Evolutionary conservation across 2,888 invertebrate genomes (phyloP), one percentile per base, ranked within the genome.

Genomic region (Abrostola tripartita): DNA sequence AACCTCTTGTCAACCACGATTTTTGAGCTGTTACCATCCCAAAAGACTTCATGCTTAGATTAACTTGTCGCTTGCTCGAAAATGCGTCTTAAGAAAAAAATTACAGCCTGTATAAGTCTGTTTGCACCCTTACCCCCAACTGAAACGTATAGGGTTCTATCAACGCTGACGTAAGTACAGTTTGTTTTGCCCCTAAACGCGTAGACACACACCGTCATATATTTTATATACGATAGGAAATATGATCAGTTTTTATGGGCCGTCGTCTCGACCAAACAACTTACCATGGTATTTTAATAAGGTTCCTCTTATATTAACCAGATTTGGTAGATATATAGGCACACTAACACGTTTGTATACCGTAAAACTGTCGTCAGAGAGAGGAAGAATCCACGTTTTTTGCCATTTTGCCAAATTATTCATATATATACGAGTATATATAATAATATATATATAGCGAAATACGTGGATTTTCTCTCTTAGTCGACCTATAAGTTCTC

Each of bases 101-200:
- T 12, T 5, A 36, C 78, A 63, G 10, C 60, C 70, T 68, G 54
- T 79, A 71, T 61, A 56, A n/a, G 36, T 47, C 42, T 78, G 52
- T 81, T 81, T 79, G 62, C 71, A 0, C 60, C n/a, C 47, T 61
- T 57, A 74, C 70, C 72, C 68, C 63, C 44, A 62, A 72, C 62
- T 66, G 67, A 73, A 80, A 81, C 66, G 72, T 76, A 73, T 76
- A 78, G 62, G 75, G 79, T 79, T 81, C 73, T 79, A 77, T 77
- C 69, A 72, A 59, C 56, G 74, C 79, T 81, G 83, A 82, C 81
- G 79, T 76, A 74, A 78, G 72, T 74, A 77, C 65, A 74, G 66
- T 70, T 68, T 71, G 69, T 70, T 78, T 71, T 64, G 68, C 78
- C 80, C 24, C 78, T 68, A 65, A 60, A 65, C 71, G 72, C 70